phyloP scores from a whole-genome alignment of 2,888 invertebrate species.

The Lagria hirta region DNA sequence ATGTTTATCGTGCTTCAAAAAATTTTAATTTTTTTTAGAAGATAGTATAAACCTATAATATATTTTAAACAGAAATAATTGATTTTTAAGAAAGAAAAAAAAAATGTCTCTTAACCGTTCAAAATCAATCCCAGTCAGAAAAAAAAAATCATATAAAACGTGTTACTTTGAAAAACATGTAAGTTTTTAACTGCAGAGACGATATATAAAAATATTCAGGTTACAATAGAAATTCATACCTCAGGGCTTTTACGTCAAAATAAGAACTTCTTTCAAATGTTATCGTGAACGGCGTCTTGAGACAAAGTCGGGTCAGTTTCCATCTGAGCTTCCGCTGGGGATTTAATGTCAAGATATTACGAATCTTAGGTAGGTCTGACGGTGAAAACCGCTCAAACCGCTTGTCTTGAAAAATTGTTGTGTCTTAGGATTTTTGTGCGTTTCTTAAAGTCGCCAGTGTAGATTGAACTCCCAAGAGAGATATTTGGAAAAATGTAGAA shows the following conservation, averaged over 20 bases:
- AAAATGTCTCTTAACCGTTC: too few species aligned
- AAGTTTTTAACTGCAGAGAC: too few species aligned
- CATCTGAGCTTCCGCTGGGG: conserved; percentile 31
- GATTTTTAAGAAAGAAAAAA: too few species aligned
- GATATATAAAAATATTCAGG: conserved; percentile 37
- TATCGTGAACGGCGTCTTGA: conserved; percentile 35
- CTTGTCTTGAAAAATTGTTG: conserved; percentile 17
- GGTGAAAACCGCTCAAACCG: conserved; percentile 19
- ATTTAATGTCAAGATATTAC: conserved; percentile 32
- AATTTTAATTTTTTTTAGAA: too few species aligned
- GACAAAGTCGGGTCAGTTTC: conserved; percentile 37
- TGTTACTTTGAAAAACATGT: too few species aligned
- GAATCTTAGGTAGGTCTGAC: conserved; percentile 26
- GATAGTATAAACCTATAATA: too few species aligned
- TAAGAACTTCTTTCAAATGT: conserved; percentile 35
- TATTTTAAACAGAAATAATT: too few species aligned
- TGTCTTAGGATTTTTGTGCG: conserved; percentile 12
- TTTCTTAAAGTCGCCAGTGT: conserved; percentile 3
- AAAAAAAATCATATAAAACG: too few species aligned
- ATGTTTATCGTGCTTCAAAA: too few species aligned
- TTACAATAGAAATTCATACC: conserved; percentile 37
- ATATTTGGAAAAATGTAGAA: too few species aligned
- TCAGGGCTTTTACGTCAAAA: conserved; percentile 38
- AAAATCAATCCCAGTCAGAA: too few species aligned
- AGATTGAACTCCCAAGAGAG: neutral